A percentile compares a stretch with the other conserved stretches of the same genome.
phyloP scores from a whole-genome alignment of 2,888 invertebrate species.

The Thymelicus lineola region DNA sequence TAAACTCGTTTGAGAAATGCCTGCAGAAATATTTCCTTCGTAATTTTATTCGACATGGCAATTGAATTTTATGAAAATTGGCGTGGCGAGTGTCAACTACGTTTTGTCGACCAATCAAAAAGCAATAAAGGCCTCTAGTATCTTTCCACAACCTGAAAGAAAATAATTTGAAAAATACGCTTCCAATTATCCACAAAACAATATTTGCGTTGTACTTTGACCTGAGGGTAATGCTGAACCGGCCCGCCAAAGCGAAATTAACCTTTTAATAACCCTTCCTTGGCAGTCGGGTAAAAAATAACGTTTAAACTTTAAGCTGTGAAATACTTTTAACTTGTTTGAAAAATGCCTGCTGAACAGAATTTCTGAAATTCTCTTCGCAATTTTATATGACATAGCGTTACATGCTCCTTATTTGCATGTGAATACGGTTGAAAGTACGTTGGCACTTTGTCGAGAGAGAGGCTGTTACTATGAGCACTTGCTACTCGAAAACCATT shows the following conservation, averaged over 20 bases:
- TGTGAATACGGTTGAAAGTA: neutral
- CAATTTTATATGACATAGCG: neutral
- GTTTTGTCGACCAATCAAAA: too few species aligned
- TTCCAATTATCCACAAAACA: neutral
- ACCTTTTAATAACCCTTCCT: too few species aligned
- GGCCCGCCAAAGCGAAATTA: neutral
- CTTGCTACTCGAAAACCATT: conserved; percentile 15
- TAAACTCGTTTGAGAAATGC: too few species aligned
- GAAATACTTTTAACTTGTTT: neutral
- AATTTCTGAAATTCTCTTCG: neutral
- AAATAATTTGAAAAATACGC: too few species aligned
- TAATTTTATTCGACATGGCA: too few species aligned
- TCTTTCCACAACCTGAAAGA: too few species aligned
- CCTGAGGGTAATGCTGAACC: neutral
- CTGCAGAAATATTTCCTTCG: too few species aligned
- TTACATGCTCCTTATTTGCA: neutral
- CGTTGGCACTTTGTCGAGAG: neutral
- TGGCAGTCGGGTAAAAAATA: too few species aligned
- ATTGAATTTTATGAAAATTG: too few species aligned
- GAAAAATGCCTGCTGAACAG: neutral
- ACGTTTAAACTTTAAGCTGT: neutral
- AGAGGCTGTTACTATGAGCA: neutral
- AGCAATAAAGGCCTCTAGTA: too few species aligned
- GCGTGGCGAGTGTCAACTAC: too few species aligned
- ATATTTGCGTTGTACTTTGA: neutral